Percentiles rank a stretch among this genome's conserved stretches.
phyloP scores from a whole-genome alignment of 2,888 invertebrate species.

The Hemithea aestivaria region DNA sequence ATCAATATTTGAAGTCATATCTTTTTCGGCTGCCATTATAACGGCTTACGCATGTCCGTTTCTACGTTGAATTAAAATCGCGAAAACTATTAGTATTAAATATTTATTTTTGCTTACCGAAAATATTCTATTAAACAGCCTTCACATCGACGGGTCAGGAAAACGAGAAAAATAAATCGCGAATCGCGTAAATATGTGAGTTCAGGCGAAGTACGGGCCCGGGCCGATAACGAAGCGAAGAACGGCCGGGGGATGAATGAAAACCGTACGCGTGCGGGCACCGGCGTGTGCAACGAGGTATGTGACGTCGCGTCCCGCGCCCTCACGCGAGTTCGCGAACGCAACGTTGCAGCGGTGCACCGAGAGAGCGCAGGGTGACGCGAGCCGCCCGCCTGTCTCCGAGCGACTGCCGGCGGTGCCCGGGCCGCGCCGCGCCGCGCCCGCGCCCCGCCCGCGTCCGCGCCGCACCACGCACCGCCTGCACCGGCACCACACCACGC shows the following conservation, averaged over 20 bases:
- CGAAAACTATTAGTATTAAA: conserved; percentile 7
- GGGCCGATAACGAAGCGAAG: conserved; percentile 32
- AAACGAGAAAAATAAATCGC: conserved; percentile 22
- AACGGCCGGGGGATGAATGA: conserved; percentile 53
- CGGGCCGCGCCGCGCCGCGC: conserved; percentile 55
- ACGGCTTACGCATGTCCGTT: conserved; percentile 36
- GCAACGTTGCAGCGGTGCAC: conserved; percentile 58
- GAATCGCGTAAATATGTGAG: conserved; percentile 26
- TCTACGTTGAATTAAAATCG: conserved; percentile 21
- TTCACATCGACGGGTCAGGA: conserved; percentile 8
- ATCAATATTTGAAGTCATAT: conserved; percentile 3
- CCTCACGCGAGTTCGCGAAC: conserved; percentile 54
- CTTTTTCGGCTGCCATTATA: conserved; percentile 32
- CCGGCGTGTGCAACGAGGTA: conserved; percentile 39
- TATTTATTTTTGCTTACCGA: conserved; percentile 21
- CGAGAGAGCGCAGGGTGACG: conserved; percentile 56
- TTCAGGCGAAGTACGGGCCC: conserved; percentile 27
- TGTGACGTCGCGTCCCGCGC: conserved; percentile 46
- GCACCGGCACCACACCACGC: conserved; percentile 45
- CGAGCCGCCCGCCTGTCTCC: conserved; percentile 66
- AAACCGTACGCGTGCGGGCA: conserved; percentile 46
- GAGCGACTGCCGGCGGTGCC: conserved; percentile 67
- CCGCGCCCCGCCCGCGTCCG: conserved; percentile 47
- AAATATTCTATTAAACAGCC: conserved; percentile 12
- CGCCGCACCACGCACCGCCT: conserved; percentile 47